These are phyloP conservation scores for Intellagama lesueurii DNA, from an alignment of 2,797 vertebrate genomes.

Conservation along the genomic window DNA sequence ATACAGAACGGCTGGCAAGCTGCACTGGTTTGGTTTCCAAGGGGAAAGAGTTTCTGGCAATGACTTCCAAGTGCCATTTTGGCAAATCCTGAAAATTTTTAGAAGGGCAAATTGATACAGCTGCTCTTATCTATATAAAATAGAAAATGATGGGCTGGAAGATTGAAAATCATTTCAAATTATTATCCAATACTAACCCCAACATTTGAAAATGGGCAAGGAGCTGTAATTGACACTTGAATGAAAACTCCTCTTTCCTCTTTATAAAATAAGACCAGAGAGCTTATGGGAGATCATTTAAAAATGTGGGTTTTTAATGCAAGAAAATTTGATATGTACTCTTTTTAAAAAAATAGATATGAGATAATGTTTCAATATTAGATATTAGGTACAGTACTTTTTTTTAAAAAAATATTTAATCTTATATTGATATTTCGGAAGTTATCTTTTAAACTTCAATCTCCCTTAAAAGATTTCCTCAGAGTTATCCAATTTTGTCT, in stretches of 20 bases:
- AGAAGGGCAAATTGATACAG: constrained; percentile 15
- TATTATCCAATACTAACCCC: constrained; percentile 9
- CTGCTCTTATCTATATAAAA: constrained; percentile 9
- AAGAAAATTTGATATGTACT: not conserved
- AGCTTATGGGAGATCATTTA: not conserved
- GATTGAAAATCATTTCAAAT: not conserved
- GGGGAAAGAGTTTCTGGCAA: not conserved
- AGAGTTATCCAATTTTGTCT: constrained; percentile 15
- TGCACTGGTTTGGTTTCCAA: not conserved
- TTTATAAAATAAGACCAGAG: not conserved
- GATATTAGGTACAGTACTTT: not conserved
- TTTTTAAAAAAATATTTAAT: not conserved
- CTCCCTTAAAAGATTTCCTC: not conserved
- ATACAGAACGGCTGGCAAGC: not conserved
- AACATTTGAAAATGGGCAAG: constrained; percentile 14
- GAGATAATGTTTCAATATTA: not conserved
- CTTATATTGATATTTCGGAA: constrained; percentile 33
- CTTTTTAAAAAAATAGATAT: not conserved
- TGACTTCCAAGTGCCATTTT: not conserved
- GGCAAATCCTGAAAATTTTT: not conserved
- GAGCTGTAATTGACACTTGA: not conserved
- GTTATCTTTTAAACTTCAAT: constrained; percentile 7
- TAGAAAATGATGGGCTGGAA: not conserved
- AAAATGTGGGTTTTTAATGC: not conserved
- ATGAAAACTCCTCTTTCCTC: constrained; percentile 22